phyloP scores from a whole-genome alignment of 2,797 vertebrate species.

The Peromyscus melanophrys region DNA sequence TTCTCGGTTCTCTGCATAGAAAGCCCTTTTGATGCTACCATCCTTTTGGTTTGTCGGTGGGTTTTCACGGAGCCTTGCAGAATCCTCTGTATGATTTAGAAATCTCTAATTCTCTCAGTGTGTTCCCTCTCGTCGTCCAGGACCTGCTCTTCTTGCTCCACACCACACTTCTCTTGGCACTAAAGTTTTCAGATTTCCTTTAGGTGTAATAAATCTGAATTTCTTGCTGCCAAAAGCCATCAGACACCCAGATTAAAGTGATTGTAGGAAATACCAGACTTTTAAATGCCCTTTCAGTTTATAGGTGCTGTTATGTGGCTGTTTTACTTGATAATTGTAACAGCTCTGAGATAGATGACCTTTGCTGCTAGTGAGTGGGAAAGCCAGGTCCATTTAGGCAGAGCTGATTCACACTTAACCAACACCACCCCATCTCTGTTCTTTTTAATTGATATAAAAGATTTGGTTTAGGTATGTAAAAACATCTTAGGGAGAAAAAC shows the following conservation, averaged over 20 bases:
- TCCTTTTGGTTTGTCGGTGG: not conserved
- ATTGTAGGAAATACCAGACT: not conserved
- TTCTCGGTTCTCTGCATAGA: not conserved
- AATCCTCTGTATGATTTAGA: not conserved
- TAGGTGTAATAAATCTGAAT: not conserved
- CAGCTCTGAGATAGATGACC: not conserved
- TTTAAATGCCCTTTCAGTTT: not conserved
- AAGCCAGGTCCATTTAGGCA: not conserved
- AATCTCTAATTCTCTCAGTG: not conserved
- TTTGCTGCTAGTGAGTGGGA: not conserved
- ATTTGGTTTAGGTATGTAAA: not conserved
- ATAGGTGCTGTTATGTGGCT: not conserved
- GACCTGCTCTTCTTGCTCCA: not conserved
- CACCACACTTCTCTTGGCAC: not conserved
- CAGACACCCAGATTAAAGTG: constrained; percentile 19
- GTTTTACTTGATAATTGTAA: not conserved
- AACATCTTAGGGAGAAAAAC: not conserved
- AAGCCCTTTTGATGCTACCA: not conserved
- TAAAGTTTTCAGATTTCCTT: not conserved
- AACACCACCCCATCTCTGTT: not conserved
- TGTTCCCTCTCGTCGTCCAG: not conserved
- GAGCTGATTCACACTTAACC: not conserved
- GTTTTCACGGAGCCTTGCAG: not conserved
- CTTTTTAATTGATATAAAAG: not conserved
- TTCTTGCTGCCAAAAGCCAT: not conserved